Evolutionary conservation across 1,140 invertebrate genomes (phyloP), one percentile per base, ranked within the genome.

Genomic region (Apis laboriosa): DNA sequence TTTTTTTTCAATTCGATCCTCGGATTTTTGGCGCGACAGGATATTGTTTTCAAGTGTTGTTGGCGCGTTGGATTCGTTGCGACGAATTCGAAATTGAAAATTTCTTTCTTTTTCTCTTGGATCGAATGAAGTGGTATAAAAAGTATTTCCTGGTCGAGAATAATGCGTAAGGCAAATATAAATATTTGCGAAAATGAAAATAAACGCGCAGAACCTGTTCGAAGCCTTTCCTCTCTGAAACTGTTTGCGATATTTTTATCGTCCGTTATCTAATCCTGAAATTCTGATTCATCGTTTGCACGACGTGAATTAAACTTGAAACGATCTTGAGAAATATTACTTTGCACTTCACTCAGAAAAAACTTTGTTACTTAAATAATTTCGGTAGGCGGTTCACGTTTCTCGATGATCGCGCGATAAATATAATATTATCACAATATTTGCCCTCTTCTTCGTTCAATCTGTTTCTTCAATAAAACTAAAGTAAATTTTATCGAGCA

Each of bases 161-260:
- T 34, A 34, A 34, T 34, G 2, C 34, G 34, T 3, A 43, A 7
- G 34, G 34, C 34, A 43, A 43, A 43, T 60, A 21, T 21, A 21
- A n/a, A n/a, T n/a, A 8, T 60, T 60, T 60, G 21, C 15, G 1
- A n/a, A 60, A n/a, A 1, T 7, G 34, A n/a, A n/a, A 49, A 8
- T 12, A 49, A 67, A 67, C n/a, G 49, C 13, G 5, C 0, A 49
- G 49, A 21, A 8, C 9, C 7, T 3, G 3, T 55, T 60, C 58
- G 5, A 8, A 21, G 0, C 24, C 24, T 2, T 21, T 19, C n/a
- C 8, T 19, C 1, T 2, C 2, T 1, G 0, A 21, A 21, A 60
- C 21, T 60, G 21, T 60, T n/a, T n/a, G 1, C 15, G 34, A 34
- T 43, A 43, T 43, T 43, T 43, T 43, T 43, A 43, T 43, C 34